Base-by-base conservation (phyloP, 2,797 vertebrate genomes). In the Esox lucius region DNA sequence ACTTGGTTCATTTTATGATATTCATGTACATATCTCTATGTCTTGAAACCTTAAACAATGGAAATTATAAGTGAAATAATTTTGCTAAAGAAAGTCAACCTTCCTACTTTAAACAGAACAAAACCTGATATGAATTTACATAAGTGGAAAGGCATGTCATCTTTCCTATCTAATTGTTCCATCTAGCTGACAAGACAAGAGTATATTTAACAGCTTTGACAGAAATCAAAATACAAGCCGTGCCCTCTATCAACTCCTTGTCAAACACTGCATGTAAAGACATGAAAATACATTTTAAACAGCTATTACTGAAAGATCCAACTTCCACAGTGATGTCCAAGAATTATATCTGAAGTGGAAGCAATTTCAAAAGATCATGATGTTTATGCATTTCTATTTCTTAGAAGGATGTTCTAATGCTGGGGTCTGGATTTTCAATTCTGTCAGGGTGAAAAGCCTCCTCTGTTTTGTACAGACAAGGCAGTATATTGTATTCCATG, bases 401-500 rank as follows among this genome's bases (percentile, higher is more conserved):
- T 64, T 72, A 8, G 35, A 42, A 22, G 56, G 35, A 72, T 61
- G 42, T n/a, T 70, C 56, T 16, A 22, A 22, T 74, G 13, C 66
- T 61, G 48, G 28, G 68, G 49, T 84, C 73, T 77, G 61, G 59
- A 46, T 39, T 46, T 69, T 6, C 24, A 35, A 48, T 71, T 68
- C 49, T 49, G 46, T 53, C 81, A 26, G 22, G 75, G 74, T 83
- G 85, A 87, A 86, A 90, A 86, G 79, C 80, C 70, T 65, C 68
- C 75, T 81, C 78, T 87, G 82, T 82, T 89, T 84, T 73, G 72
- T 72, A 81, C 80, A 74, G 76, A 92, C 91, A 92, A 89, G 81
- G 84, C 65, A 15, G n/a, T 70, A 79, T 11, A 86, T 87, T 91
- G 91, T 90, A 80, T 74, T 85, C 73, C 42, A 71, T 28, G 8